Evolutionary conservation across 2,797 vertebrate species (phyloP).

Genomic region (Emys orbicularis): DNA sequence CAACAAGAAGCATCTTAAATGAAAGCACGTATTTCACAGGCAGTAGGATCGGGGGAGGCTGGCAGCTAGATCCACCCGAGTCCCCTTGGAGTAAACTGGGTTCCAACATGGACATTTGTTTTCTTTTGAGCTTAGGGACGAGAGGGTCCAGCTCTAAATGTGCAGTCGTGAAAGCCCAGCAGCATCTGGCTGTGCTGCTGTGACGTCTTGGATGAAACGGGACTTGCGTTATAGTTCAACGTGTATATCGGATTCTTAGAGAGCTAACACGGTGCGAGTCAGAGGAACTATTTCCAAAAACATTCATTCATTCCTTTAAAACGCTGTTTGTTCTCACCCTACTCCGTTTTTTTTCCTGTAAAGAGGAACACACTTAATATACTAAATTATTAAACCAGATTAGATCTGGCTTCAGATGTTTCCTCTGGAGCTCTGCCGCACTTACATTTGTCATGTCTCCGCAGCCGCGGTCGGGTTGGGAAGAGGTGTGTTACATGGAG

Average conservation of each 20-base stretch:
- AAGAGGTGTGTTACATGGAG: not conserved
- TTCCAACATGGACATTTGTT: accelerated
- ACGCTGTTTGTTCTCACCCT: not conserved
- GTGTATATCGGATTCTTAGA: accelerated
- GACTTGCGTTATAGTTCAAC: accelerated
- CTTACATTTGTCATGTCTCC: not conserved
- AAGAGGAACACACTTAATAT: not conserved
- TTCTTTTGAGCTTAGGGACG: no score
- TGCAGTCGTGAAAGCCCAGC: accelerated
- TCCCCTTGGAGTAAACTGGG: accelerated
- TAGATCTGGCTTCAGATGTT: not conserved
- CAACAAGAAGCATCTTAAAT: not conserved
- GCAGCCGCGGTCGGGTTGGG: not conserved
- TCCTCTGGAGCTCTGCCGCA: accelerated
- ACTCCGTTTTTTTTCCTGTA: not conserved
- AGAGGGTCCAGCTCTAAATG: not conserved
- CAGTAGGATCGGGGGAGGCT: not conserved
- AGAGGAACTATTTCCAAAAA: not conserved
- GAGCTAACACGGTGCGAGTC: accelerated
- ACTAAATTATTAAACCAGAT: accelerated
- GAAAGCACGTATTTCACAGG: not conserved
- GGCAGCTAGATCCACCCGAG: not conserved
- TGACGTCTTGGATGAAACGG: accelerated
- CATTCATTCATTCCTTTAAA: not conserved
- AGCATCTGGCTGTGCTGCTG: not conserved